Percentiles rank a stretch among this genome's conserved stretches.
These are phyloP conservation scores for Setophaga coronata DNA, from an alignment of 2,113 vertebrate species.

Conservation along the genomic window DNA sequence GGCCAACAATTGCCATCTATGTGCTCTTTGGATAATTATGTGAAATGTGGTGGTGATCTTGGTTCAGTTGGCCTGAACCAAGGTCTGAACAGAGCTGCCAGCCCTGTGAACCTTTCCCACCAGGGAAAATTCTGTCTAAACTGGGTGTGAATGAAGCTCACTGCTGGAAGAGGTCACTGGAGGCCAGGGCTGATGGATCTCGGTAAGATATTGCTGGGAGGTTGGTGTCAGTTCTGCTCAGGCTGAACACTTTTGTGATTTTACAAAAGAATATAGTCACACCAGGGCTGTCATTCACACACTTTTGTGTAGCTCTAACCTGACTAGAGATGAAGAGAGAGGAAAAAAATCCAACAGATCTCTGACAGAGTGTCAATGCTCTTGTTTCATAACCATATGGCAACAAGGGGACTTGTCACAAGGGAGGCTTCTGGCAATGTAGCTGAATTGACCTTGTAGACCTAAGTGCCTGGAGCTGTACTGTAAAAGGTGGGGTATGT, in stretches of 20 bases:
- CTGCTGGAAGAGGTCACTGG: not conserved
- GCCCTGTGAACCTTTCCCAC: not conserved
- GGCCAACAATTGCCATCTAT: not conserved
- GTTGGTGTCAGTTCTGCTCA: not conserved
- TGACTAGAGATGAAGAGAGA: not conserved
- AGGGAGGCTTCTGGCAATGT: not conserved
- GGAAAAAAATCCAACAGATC: not conserved
- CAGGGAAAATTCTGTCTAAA: not conserved
- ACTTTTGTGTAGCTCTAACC: not conserved
- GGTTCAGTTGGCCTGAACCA: not conserved
- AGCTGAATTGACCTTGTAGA: not conserved
- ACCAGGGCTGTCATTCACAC: not conserved
- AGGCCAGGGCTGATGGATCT: not conserved
- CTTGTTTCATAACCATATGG: not conserved
- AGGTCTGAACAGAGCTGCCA: not conserved
- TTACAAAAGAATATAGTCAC: not conserved
- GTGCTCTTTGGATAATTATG: not conserved
- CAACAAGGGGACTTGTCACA: not conserved
- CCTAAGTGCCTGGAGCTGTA: not conserved
- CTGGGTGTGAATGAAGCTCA: not conserved
- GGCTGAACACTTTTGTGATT: not conserved
- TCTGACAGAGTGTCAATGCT: not conserved
- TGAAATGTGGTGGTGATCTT: not conserved
- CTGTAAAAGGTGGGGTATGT: not conserved
- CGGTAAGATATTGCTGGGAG: not conserved